Evolutionary conservation across 2,797 vertebrate species (phyloP).

Genomic region (Sebastes vulpes): DNA sequence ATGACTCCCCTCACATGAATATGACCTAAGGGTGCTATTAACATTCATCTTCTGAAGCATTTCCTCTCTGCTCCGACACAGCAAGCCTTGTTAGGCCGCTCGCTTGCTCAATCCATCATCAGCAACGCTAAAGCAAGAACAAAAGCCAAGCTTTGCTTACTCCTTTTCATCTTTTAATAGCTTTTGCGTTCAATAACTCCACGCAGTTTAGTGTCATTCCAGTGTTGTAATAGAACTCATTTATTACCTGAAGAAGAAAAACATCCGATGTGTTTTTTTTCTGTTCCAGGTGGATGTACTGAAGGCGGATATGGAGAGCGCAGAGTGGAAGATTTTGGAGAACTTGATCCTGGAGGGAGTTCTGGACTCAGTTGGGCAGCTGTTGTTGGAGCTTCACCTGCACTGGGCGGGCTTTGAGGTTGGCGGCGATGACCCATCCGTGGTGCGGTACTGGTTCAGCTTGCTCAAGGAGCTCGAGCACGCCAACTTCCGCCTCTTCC

Average conservation of each 20-base stretch:
- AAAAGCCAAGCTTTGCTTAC: constrained; percentile 46
- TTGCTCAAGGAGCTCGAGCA: constrained; percentile 92
- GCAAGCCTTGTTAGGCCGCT: constrained; percentile 42
- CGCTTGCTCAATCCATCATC: constrained; percentile 50
- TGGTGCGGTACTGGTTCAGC: constrained; percentile 97
- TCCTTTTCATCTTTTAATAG: constrained; percentile 54
- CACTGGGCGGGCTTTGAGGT: constrained; percentile 98
- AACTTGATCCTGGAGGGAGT: constrained; percentile 94
- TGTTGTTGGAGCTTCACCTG: constrained; percentile 93
- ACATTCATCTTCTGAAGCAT: constrained; percentile 54
- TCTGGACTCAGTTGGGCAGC: constrained; percentile 91
- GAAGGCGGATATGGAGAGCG: constrained; percentile 95
- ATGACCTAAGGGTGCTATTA: constrained; percentile 58
- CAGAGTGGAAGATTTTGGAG: constrained; percentile 98
- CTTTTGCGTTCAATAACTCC: constrained; percentile 21
- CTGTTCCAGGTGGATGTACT: constrained; percentile 91
- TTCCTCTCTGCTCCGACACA: constrained; percentile 24
- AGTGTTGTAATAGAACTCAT: not conserved
- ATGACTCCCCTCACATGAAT: constrained; percentile 27
- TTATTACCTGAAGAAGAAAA: constrained; percentile 4
- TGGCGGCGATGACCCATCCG: constrained; percentile 89
- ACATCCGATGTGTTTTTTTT: not conserved
- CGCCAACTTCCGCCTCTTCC: constrained; percentile 92
- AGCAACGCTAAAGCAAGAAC: constrained; percentile 16
- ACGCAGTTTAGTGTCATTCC: constrained; percentile 5